A percentile compares a stretch with the other conserved stretches of the same genome.
phyloP scores from a whole-genome alignment of 1,140 invertebrate species.

The Polypedilum pembai region DNA sequence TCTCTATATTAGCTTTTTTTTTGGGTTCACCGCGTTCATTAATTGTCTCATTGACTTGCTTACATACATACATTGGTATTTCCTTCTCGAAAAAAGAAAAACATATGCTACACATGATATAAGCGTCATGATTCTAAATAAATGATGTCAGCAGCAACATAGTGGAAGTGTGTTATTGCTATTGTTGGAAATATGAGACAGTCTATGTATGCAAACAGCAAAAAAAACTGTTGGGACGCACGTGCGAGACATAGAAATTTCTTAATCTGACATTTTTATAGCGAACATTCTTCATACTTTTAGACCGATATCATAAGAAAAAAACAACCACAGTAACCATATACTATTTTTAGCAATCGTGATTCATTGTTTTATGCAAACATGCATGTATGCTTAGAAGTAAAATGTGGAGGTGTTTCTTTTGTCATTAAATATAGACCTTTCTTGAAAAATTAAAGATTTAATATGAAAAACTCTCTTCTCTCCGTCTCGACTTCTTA shows the following conservation, averaged over 20 bases:
- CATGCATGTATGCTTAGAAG: background rate
- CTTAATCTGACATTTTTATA: conserved; percentile 19
- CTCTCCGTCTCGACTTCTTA: too few species aligned
- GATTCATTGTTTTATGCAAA: conserved; percentile 23
- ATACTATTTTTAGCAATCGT: conserved; percentile 22
- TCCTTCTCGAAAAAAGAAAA: background rate
- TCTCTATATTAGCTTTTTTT: background rate
- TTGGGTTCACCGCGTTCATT: background rate
- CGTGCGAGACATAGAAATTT: conserved; percentile 9
- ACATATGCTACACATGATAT: conserved; percentile 1
- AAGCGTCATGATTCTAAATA: background rate
- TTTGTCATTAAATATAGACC: background rate
- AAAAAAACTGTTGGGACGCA: conserved; percentile 7
- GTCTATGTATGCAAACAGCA: background rate
- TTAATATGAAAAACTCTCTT: too few species aligned
- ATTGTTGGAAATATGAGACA: too few species aligned
- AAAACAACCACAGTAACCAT: background rate
- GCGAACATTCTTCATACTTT: conserved; percentile 15
- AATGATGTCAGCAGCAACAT: background rate
- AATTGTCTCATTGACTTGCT: background rate
- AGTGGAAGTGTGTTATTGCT: background rate
- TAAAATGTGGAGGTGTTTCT: background rate
- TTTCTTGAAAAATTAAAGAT: too few species aligned
- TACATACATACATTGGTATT: background rate
- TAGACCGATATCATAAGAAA: background rate